Evolutionary conservation across 2,888 invertebrate species (phyloP), one percentile per base, ranked within the genome.

Genomic region (Drosophila lutescens): DNA sequence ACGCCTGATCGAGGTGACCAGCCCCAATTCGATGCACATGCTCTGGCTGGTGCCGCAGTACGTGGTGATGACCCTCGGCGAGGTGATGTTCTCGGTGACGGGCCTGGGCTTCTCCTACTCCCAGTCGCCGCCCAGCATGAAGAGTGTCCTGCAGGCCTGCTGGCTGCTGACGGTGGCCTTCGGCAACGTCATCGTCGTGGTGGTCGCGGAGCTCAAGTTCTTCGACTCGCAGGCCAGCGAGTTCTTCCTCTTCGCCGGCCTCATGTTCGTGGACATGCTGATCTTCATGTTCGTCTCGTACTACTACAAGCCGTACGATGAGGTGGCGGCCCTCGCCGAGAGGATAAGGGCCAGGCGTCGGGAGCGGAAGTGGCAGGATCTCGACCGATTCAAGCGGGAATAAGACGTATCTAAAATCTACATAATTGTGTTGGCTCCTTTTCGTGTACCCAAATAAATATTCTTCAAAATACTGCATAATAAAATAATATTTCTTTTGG

Each of bases 141-240:
- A 99, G 91, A 97, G 98, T 0, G 95, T 99, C 0, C 91, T 99
- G 46, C 96, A 96, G 91, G 97, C 98, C 0, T 94, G 95, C 7
- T 99, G 98, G 97, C 93, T 98, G 23, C 92, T 99, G 60, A 98
- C 98, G 0, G 96, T 97, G 0, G 98, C 98, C 0, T 94, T 98
- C 88, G 99, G 99, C 40, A 99, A 99, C 92, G 92, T 98, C 4
- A 95, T 99, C 59, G 98, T 99, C 0, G 95, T 98, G 32, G 94
- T 98, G 46, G 94, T 99, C 20, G 96, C 97, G 9, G 95, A 97
- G 90, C 93, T 95, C 10, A 94, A 95, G 81, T 93, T 96, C 77
- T 95, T 98, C 87, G 93, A 95, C 1, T 94, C 94, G 20, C 94
- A 98, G 96, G 95, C 96, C 62, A 94, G 94, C 79, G 97, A 98